phyloP scores from a whole-genome alignment of 2,888 invertebrate species.

The Acheta domesticus region DNA sequence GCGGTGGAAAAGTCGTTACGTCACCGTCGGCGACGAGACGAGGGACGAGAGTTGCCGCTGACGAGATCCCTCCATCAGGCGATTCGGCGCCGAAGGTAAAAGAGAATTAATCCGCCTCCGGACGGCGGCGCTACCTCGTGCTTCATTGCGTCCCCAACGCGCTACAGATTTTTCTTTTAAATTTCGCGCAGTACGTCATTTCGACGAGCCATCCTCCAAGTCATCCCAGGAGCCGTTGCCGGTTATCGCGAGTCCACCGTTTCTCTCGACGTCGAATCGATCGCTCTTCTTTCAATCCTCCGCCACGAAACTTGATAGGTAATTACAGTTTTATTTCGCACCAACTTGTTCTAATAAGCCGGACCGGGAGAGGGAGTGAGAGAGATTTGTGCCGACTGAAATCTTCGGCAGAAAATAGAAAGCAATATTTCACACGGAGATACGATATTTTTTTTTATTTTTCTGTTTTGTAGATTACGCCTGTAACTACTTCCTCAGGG shows the following conservation, averaged over 20 bases:
- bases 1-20: neutral
- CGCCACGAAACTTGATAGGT: neutral
- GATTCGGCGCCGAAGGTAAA: neutral
- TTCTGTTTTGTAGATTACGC: constrained; percentile 9
- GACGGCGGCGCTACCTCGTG: neutral
- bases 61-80: neutral
- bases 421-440: constrained; percentile 1
- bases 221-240: neutral
- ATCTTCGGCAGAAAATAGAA: constrained; percentile 11
- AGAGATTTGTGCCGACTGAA: neutral
- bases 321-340: constrained; percentile 3
- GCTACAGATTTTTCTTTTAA: neutral
- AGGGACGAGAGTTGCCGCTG: neutral
- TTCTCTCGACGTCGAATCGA: neutral
- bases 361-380: neutral
- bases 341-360: constrained; percentile 7
- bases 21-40: neutral
- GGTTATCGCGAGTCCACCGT: neutral
- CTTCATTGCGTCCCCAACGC: neutral
- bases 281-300: neutral
- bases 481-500: constrained; percentile 7
- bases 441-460: neutral
- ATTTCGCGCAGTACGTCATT: neutral
- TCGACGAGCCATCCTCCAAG: neutral
- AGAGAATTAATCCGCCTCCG: neutral